Evolutionary conservation across 2,888 invertebrate species (phyloP), one percentile per base, ranked within the genome.

Genomic region (Eupeodes latifasciatus): DNA sequence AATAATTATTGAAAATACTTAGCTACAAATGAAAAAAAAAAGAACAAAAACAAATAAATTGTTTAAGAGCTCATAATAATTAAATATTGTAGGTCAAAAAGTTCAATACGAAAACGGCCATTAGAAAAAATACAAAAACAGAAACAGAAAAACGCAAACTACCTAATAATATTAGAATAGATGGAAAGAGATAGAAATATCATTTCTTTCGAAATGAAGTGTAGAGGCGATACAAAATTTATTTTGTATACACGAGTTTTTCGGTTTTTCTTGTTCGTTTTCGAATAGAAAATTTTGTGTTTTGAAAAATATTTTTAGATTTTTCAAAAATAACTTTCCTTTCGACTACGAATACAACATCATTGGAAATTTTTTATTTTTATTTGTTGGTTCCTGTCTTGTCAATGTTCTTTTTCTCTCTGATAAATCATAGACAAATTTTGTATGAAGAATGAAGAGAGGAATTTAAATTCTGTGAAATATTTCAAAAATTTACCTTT

Each of bases 221-320:
- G 40, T 40, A 7, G 53, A 84, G 69, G 55, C 49, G 49, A 67
- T 55, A 55, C 47, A 62, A 71, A 66, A 67, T 67, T 59, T 66
- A 64, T 82, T 40, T 84, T 84, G 77, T 62, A 74, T 78, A 88
- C 77, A 81, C 69, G 51, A 27, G 44, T 59, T 47, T 76, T 71
- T 62, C n/a, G 10, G 10, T 36, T 27, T 51, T 51, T 47, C 6
- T 27, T 14, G 0, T 51, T 74, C 57, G 47, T 81, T 88, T 85
- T 40, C 40, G 57, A 88, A 67, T 67, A 62, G 80, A 75, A 80
- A 81, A 78, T 75, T 88, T 81, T 81, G 72, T 85, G 74, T 88
- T 88, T 85, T 75, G 72, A 69, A 85, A 81, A 85, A 88, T 88
- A 88, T 88, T 88, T 88, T 78, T 88, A 88, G 88, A 88, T 66